Percentiles rank a stretch among this genome's conserved stretches.
These are phyloP conservation scores for Phoxinus dragarum DNA, from an alignment of 2,797 vertebrate genomes.

Conservation along the genomic window DNA sequence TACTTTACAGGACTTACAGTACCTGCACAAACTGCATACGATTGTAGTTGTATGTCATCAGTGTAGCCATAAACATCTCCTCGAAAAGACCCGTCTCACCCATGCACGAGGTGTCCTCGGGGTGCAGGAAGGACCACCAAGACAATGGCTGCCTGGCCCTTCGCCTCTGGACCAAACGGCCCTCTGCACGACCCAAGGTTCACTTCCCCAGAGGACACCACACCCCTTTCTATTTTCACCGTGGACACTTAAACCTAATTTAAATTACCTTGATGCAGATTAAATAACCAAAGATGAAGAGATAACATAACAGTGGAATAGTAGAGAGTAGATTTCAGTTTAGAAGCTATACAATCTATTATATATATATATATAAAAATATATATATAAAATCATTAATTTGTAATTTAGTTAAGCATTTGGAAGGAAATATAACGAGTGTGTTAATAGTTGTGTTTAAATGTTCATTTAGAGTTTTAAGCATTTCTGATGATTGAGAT, in stretches of 20 bases:
- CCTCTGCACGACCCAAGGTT: slow-evolving; percentile 5
- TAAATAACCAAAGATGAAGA: background rate
- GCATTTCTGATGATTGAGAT: background rate
- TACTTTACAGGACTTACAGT: background rate
- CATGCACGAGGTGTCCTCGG: background rate
- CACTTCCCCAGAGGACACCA: background rate
- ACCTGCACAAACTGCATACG: too few relatives aligned
- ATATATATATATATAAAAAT: background rate
- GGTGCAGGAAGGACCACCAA: slow-evolving; percentile 17
- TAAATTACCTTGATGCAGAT: background rate
- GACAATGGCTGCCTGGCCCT: slow-evolving; percentile 18
- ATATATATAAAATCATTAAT: background rate
- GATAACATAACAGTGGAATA: background rate
- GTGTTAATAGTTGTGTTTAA: too few relatives aligned
- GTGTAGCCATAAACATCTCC: background rate
- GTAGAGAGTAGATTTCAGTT: background rate
- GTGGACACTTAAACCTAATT: background rate
- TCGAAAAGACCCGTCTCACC: background rate
- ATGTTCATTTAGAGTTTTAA: background rate
- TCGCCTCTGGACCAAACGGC: background rate
- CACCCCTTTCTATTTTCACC: slow-evolving; percentile 25
- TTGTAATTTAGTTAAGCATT: background rate
- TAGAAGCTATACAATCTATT: background rate
- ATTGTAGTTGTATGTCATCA: background rate
- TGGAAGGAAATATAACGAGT: background rate